phyloP scores from a whole-genome alignment of 2,113 vertebrate species.

The Pteruthius melanotis region DNA sequence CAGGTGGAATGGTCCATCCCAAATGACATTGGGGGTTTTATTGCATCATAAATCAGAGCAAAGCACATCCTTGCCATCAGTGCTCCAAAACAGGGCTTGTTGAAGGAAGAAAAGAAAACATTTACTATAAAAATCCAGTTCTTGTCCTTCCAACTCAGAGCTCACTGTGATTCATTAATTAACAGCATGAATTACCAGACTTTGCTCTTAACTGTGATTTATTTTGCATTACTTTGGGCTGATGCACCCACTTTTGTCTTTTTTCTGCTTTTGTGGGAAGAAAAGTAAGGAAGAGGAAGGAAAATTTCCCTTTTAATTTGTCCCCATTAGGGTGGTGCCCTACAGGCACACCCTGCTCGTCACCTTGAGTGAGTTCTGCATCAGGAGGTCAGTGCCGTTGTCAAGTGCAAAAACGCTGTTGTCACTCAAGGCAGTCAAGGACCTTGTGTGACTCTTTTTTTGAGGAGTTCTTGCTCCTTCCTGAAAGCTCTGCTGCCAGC shows the following conservation, averaged over 20 bases:
- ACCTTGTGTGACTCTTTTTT: background rate
- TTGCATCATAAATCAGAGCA: background rate
- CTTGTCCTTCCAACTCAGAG: background rate
- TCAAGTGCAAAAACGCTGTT: background rate
- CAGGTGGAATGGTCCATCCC: background rate
- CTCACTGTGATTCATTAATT: background rate
- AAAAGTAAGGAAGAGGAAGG: background rate
- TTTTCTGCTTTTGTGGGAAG: background rate
- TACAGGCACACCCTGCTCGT: background rate
- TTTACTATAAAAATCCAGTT: background rate
- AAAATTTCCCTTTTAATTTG: background rate
- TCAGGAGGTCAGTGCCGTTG: background rate
- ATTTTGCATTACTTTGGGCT: background rate
- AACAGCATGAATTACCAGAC: fast-evolving
- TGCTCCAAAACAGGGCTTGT: background rate
- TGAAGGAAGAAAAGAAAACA: background rate
- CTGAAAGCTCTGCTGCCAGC: background rate
- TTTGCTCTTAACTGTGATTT: background rate
- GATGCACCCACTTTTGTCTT: background rate
- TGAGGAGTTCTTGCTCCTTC: background rate
- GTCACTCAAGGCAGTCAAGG: background rate
- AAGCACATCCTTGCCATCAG: background rate
- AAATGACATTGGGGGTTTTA: background rate
- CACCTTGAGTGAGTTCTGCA: background rate
- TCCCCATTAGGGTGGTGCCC: background rate